A percentile compares a stretch with the other conserved stretches of the same genome.
Evolutionary conservation across 2,113 vertebrate genomes (phyloP).

Genomic region (Ondatra zibethicus): DNA sequence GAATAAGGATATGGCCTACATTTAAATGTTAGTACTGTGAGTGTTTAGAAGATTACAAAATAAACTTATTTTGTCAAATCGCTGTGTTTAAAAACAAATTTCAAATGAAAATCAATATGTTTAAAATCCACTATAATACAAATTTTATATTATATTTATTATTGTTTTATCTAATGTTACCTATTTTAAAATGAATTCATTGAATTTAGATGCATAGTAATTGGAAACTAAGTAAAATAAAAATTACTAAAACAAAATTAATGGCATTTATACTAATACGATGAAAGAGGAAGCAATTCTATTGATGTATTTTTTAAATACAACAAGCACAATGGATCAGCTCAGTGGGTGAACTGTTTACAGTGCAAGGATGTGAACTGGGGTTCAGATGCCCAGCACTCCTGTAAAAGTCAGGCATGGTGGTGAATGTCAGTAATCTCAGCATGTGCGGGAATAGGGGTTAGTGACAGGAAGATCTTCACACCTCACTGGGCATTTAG

Average conservation of each 20-base stretch:
- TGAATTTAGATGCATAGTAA: neutral
- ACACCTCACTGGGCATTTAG: neutral
- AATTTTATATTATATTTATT: neutral
- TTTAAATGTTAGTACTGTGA: neutral
- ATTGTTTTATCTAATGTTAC: neutral
- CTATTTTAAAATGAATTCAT: neutral
- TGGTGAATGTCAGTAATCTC: neutral
- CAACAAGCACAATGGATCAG: neutral
- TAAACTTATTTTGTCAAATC: neutral
- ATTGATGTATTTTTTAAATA: neutral
- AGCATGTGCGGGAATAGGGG: too few species aligned
- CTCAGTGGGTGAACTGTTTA: neutral
- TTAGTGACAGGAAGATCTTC: too few species aligned
- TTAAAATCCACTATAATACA: neutral
- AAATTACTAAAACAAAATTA: neutral
- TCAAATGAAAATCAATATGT: neutral
- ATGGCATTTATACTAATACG: neutral
- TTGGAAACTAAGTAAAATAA: neutral
- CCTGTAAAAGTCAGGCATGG: neutral
- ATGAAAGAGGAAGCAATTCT: neutral
- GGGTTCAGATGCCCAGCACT: neutral
- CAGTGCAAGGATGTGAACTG: too few species aligned
- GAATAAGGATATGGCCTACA: neutral
- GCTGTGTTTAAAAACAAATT: neutral
- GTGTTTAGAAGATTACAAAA: neutral